Base-by-base conservation (phyloP, 1,140 invertebrate species). In the Pemphigus obesinymphae region DNA sequence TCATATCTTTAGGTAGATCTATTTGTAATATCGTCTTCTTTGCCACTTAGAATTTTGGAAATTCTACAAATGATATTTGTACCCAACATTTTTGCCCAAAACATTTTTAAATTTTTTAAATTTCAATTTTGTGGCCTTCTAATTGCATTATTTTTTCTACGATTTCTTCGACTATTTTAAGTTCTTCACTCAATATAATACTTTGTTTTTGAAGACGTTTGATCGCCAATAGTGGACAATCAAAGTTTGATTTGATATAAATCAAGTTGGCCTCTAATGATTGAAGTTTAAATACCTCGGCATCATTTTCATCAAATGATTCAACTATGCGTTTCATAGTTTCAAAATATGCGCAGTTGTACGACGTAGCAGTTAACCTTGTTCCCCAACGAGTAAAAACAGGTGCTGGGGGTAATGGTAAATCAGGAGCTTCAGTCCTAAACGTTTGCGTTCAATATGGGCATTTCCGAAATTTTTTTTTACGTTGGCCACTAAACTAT, bases 301-400 rank as follows among this genome's bases (percentile, higher is more conserved):
- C 13, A 73, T 73, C 70, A 11, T 17, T 34, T 70, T 73, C 7
- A 26, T 58, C 17, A 29, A 73, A 43, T 40, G 37, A 23, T n/a
- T 43, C 40, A 48, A 73, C 45, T 73, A 73, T 8, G 11, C 15
- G 34, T 48, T 48, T 70, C 37, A 17, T 37, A 70, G 23, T n/a
- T 70, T n/a, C n/a, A n/a, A n/a, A n/a, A n/a, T n/a, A 8, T 40
- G 37, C 8, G 37, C 37, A 40, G 37, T 40, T 37, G 34, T 70
- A 70, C 6, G 15, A 31, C 15, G 82, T 85, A 82, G 86, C 85
- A 83, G 85, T 80, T 37, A 87, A 82, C 87, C 86, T 88, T 23
- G 87, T 88, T 75, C 86, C 86, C 87, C 87, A 88, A 23, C 87
- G 83, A 34, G 87, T 88, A 48, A 87, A n/a, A 53, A 86, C 84